Conservation (phyloP, 2,888 invertebrate genomes). For the Peribatodes rhomboidaria region DNA sequence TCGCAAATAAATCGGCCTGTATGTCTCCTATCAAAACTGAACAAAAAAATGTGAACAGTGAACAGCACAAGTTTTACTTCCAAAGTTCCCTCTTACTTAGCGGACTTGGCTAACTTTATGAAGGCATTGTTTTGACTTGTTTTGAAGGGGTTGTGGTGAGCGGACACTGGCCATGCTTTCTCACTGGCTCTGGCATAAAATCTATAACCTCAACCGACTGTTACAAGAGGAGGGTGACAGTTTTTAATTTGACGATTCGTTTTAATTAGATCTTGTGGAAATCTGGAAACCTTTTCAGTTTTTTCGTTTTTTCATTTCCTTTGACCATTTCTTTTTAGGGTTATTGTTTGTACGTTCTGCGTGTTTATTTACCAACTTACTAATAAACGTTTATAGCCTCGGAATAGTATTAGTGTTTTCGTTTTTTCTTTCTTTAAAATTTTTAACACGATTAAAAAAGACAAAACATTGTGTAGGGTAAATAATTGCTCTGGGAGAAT, state of each 20-base stretch:
- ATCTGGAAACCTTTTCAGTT: too few relatives aligned
- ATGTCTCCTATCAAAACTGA: conserved; percentile 1
- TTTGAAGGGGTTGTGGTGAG: conserved; percentile 10
- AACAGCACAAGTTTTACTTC: conserved; percentile 15
- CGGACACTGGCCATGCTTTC: not conserved
- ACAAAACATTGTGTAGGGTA: too few relatives aligned
- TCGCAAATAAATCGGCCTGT: not conserved
- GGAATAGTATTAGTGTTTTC: too few relatives aligned
- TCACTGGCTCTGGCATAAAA: not conserved
- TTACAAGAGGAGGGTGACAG: not conserved
- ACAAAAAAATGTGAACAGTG: conserved; percentile 15
- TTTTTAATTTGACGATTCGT: not conserved
- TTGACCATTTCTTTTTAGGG: too few relatives aligned
- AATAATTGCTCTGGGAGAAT: too few relatives aligned
- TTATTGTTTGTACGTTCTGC: too few relatives aligned
- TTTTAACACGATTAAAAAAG: too few relatives aligned
- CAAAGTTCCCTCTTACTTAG: not conserved
- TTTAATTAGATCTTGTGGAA: too few relatives aligned
- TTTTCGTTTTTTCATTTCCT: too few relatives aligned
- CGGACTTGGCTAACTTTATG: conserved; percentile 17
- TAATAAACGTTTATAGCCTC: too few relatives aligned
- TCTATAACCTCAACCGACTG: not conserved
- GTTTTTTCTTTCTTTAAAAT: too few relatives aligned
- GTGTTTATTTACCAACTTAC: too few relatives aligned
- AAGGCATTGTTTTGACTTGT: conserved; percentile 17